These are phyloP conservation scores for Acronicta aceris DNA, from an alignment of 2,888 invertebrate species.

Conservation along the genomic window DNA sequence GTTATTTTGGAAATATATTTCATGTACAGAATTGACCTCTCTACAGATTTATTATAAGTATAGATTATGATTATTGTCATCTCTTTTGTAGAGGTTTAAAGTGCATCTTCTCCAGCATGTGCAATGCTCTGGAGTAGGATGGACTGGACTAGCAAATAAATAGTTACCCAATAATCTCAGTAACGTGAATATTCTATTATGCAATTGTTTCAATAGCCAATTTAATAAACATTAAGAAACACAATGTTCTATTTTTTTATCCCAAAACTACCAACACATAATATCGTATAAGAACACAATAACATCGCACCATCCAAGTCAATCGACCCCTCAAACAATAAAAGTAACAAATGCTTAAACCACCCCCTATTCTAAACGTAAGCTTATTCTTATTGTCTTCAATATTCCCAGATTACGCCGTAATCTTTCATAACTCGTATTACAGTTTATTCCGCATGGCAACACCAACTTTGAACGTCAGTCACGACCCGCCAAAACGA, in stretches of 20 bases:
- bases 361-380: constrained; percentile 62
- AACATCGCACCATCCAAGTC: constrained; percentile 31
- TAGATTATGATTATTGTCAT: no score
- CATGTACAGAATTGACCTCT: no score
- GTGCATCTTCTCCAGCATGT: no score
- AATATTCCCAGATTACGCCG: constrained; percentile 88
- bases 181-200: no score
- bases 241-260: neutral
- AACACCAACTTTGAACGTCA: constrained; percentile 87
- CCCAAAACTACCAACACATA: neutral
- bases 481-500: constrained; percentile 86
- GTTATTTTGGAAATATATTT: no score
- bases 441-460: constrained; percentile 89
- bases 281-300: constrained; percentile 15
- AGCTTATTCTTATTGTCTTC: constrained; percentile 88
- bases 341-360: constrained; percentile 61
- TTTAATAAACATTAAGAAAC: neutral
- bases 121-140: no score
- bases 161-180: no score
- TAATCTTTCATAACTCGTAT: constrained; percentile 88
- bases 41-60: no score
- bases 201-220: no score
- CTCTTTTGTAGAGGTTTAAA: no score
- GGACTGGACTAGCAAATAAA: no score
- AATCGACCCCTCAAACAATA: constrained; percentile 61